Base-by-base conservation (phyloP, 2,797 vertebrate species). In the Lutjanus argentimaculatus region DNA sequence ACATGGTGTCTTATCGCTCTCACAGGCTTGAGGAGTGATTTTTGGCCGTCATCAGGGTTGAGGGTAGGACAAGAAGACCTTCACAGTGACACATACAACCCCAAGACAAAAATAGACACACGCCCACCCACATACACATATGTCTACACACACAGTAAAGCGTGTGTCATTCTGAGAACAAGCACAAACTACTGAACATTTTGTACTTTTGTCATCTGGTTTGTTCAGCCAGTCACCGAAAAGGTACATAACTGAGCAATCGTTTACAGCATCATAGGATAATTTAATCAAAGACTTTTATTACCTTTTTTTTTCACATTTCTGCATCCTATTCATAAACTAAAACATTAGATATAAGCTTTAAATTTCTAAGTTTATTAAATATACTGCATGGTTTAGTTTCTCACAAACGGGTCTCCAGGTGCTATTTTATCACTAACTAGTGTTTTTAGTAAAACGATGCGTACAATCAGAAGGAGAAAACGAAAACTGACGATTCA, bases 11-110 rank as follows among this genome's bases (percentile, higher is more conserved):
- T 83, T 80, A 67, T 87, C 71, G 43, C 75, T 77, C 74, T 79
- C 15, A 14, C 16, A 8, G 63, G 63, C 46, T 10, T 6, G 62
- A 85, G 70, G 71, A 79, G 80, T 71, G 80, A 78, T 76, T 79
- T 86, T 76, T 79, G 75, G 77, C 66, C 53, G 59, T 88, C 82
- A 52, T 62, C 68, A 1, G 71, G 83, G 84, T 86, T 82, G 84
- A 87, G 75, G 78, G 79, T 49, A 87, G 84, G 79, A 89, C 90
- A 83, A 72, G 80, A 85, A 74, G 88, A 90, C 89, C 83, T 90
- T 93, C 87, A 78, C 30, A 16, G 80, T 75, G 85, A 92, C 86
- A 89, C 57, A 67, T 52, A 82, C 52, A 88, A 83, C 70, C 80
- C 72, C 48, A 10, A 63, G 84, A 90, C 77, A 30, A 67, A 88